Evolutionary conservation across 2,888 invertebrate species (phyloP), one percentile per base, ranked within the genome.

Genomic region (Hemaris fuciformis): DNA sequence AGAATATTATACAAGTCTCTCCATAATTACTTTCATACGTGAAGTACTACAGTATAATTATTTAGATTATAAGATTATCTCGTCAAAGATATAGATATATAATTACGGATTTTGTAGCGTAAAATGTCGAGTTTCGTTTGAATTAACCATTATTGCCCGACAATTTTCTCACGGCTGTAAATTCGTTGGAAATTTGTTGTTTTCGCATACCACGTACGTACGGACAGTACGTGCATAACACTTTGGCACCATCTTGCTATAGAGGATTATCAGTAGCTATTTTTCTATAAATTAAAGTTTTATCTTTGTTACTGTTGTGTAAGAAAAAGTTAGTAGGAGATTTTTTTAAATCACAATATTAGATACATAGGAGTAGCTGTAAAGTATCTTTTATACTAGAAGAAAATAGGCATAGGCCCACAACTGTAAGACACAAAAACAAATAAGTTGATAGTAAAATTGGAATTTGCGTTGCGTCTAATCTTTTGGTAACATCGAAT

Each of bases 111-210:
- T 10, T 45, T 22, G 1, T 22, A 10, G 22, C 45, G 27, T 46
- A 25, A 8, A 4, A 27, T 10, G 53, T 18, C 18, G 18, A n/a
- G 31, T 18, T 31, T 53, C 8, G 8, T 5, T 7, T 7, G 53
- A 53, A 31, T 6, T 53, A 15, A 20, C 20, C 18, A 53, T 53
- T 20, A 27, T 53, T 53, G 10, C 18, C 18, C 18, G 7, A 53
- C 15, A 27, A 31, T 18, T 27, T 53, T 53, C 53, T 53, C 53
- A 53, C 53, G 53, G 18, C 18, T 53, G 53, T 53, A 53, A 46
- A 31, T 53, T 31, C 53, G 10, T 53, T 31, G 53, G 8, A 53
- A 53, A 18, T 10, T 8, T 48, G n/a, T 48, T 53, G 53, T 53
- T 53, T 31, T 53, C 31, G 53, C 27, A 61, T 42, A 13, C 27